Evolutionary conservation across 2,797 vertebrate species (phyloP).

Genomic region (Sternotherus odoratus): DNA sequence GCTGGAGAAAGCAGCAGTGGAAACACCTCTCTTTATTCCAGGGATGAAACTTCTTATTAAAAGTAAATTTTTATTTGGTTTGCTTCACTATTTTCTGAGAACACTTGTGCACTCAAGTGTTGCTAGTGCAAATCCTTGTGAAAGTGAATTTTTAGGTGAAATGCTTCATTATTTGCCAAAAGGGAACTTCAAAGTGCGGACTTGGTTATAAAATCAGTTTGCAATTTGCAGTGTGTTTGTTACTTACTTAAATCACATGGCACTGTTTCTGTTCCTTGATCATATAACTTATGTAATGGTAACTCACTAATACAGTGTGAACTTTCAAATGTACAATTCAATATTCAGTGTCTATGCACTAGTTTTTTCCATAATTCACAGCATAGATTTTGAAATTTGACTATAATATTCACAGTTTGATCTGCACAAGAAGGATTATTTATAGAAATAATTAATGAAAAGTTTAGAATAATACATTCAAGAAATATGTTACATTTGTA

Average conservation of each 20-base stretch:
- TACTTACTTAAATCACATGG: background rate
- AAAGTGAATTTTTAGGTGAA: background rate
- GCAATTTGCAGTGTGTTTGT: background rate
- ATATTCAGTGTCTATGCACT: background rate
- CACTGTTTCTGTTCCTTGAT: background rate
- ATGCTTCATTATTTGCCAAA: background rate
- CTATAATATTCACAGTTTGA: background rate
- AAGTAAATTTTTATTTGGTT: fast-evolving
- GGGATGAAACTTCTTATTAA: background rate
- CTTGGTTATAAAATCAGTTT: background rate
- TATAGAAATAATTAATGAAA: background rate
- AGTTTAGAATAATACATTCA: background rate
- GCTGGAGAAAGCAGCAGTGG: background rate
- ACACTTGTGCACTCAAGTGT: background rate
- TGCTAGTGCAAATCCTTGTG: background rate
- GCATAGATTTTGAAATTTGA: background rate
- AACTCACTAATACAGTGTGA: background rate
- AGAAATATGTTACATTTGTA: background rate
- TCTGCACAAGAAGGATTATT: background rate
- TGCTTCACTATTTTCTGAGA: background rate
- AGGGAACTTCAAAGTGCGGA: background rate
- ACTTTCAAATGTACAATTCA: background rate
- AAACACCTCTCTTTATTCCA: background rate
- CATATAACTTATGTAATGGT: background rate
- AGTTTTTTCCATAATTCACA: background rate